phyloP scores from a whole-genome alignment of 2,113 vertebrate species.

The Tachysurus vachellii region DNA sequence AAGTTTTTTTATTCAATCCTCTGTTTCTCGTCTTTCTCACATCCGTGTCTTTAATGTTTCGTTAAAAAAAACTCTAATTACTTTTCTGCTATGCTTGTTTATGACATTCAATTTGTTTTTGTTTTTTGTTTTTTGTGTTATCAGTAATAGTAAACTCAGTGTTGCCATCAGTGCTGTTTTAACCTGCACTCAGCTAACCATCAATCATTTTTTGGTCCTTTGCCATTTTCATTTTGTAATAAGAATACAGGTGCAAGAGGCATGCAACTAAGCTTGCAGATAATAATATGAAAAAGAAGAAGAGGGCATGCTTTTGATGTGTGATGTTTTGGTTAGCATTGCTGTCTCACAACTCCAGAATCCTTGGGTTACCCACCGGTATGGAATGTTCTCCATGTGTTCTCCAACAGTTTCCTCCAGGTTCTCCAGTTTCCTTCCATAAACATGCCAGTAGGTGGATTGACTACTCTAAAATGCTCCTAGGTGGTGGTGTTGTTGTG shows the following conservation, averaged over 20 bases:
- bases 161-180: background rate
- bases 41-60: conserved; percentile 7
- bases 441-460: background rate
- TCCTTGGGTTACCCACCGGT: background rate
- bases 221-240: background rate
- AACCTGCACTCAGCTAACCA: background rate
- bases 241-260: background rate
- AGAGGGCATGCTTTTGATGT: background rate
- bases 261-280: background rate
- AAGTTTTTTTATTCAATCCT: conserved; percentile 17
- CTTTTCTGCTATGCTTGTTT: conserved; percentile 1
- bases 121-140: background rate
- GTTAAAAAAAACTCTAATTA: conserved; percentile 8
- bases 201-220: background rate
- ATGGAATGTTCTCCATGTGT: background rate
- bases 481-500: background rate
- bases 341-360: background rate
- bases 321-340: background rate
- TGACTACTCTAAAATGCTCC: background rate
- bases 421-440: background rate
- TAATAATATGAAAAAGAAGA: background rate
- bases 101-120: too few species aligned
- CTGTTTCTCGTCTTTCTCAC: conserved; percentile 3
- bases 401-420: background rate
- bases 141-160: background rate